Conservation (phyloP, 2,888 invertebrate species). For the Sarcophaga carnaria region DNA sequence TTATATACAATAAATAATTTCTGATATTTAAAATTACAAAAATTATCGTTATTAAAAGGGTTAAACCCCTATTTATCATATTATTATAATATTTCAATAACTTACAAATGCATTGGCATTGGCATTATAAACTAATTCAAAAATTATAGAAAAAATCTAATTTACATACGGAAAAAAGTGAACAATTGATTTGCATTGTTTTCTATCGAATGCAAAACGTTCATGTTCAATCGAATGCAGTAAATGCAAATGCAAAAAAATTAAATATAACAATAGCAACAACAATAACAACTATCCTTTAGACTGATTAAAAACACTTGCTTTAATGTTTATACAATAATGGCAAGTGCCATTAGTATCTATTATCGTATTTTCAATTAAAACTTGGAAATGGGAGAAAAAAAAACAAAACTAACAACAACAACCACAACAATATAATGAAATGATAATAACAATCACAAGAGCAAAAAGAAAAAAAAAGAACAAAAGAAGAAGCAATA, state of each 20-base stretch:
- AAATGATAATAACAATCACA: slow-evolving; percentile 13
- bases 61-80: too few species aligned
- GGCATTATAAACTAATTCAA: too few species aligned
- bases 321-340: slow-evolving; percentile 33
- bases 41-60: too few species aligned
- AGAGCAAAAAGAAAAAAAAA: background rate
- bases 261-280: background rate
- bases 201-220: background rate
- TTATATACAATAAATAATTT: too few species aligned
- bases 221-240: background rate
- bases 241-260: background rate
- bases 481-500: background rate
- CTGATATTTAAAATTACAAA: too few species aligned
- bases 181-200: background rate
- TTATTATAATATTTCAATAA: too few species aligned
- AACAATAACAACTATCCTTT: slow-evolving; percentile 2
- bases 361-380: slow-evolving; percentile 47
- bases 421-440: background rate
- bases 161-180: background rate
- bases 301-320: slow-evolving; percentile 33
- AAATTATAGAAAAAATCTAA: too few species aligned
- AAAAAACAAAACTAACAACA: background rate
- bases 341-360: slow-evolving; percentile 46
- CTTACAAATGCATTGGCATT: too few species aligned
- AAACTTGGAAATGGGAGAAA: background rate